Percentiles rank a stretch among this genome's conserved stretches.
These are phyloP conservation scores for Drosophila percnosoma DNA, from an alignment of 2,888 invertebrate species.

Conservation along the genomic window DNA sequence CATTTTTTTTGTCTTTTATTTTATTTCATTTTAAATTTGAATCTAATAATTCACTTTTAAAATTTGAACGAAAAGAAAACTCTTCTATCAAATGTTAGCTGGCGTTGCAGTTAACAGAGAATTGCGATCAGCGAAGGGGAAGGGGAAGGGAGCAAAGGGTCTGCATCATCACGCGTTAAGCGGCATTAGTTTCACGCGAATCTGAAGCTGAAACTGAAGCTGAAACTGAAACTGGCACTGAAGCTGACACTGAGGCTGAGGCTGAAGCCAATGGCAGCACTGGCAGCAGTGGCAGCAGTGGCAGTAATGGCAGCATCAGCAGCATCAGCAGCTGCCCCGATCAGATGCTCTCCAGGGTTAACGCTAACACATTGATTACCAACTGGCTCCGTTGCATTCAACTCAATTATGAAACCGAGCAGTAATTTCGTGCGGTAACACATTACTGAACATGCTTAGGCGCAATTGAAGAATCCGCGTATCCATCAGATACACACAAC, in stretches of 20 bases:
- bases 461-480: neutral
- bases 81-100: conserved; percentile 31
- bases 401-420: conserved; percentile 31
- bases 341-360: conserved; percentile 41
- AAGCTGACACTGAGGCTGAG: neutral
- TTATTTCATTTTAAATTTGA: neutral
- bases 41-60: neutral
- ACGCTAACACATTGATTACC: conserved; percentile 31
- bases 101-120: conserved; percentile 4
- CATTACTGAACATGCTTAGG: neutral
- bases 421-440: conserved; percentile 19
- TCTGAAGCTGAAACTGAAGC: no score
- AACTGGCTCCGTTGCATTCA: conserved; percentile 9
- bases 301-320: conserved; percentile 4
- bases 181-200: neutral
- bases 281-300: conserved; percentile 1
- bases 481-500: neutral
- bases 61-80: conserved; percentile 5
- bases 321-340: conserved; percentile 24
- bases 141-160: neutral
- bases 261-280: neutral
- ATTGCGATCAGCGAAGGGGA: neutral
- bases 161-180: neutral
- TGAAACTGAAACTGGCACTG: neutral
- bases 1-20: neutral